Percentiles rank a stretch among this genome's conserved stretches.
These are phyloP conservation scores for Hippocampus mohnikei DNA, from an alignment of 2,113 vertebrate genomes.

Conservation along the genomic window DNA sequence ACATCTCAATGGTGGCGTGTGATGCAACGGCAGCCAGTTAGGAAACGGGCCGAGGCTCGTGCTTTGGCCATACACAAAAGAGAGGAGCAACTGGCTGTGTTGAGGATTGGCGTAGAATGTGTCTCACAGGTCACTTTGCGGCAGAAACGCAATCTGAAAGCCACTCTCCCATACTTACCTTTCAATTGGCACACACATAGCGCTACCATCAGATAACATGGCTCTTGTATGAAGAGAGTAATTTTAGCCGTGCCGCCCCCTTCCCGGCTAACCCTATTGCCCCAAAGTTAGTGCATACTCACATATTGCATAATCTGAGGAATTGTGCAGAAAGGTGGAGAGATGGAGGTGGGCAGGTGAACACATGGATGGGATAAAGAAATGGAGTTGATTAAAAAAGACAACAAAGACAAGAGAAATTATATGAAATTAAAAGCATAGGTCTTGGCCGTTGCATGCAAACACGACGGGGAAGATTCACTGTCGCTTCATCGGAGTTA, in stretches of 20 bases:
- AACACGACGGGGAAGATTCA: slow-evolving; percentile 22
- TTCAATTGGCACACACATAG: too few species aligned
- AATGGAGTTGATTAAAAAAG: slow-evolving; percentile 33
- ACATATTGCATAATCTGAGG: slow-evolving; percentile 72
- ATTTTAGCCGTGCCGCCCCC: neutral
- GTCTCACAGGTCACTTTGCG: too few species aligned
- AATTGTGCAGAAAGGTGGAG: slow-evolving; percentile 39
- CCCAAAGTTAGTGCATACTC: slow-evolving; percentile 63
- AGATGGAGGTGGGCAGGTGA: slow-evolving; percentile 36
- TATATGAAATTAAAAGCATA: slow-evolving; percentile 46
- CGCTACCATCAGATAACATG: neutral
- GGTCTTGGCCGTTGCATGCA: slow-evolving; percentile 22
- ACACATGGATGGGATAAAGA: slow-evolving; percentile 51
- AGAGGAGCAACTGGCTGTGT: too few species aligned
- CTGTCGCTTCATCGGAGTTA: slow-evolving; percentile 14
- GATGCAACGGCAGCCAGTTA: too few species aligned
- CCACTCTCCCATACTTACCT: neutral
- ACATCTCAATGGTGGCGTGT: too few species aligned
- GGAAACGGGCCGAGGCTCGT: too few species aligned
- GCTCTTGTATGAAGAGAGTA: neutral
- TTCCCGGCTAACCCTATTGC: neutral
- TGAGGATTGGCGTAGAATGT: too few species aligned
- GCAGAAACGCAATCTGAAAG: neutral
- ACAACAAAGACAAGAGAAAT: slow-evolving; percentile 62
- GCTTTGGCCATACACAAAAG: too few species aligned